Percentiles rank a stretch among this genome's conserved stretches.
Conservation (phyloP, 2,113 vertebrate genomes). For the rabbit (Oryctolagus cuniculus) region mOryCun1.1 NC_091433.1:71410501-71411000, state of each 20-base stretch:
- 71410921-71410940: background rate
- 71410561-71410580: background rate
- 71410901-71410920: background rate
- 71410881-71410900: background rate
- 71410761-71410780: background rate
- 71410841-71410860: background rate
- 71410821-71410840: background rate
- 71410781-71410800: background rate
- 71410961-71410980: background rate
- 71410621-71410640: background rate
- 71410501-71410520: background rate
- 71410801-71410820: background rate
- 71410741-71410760: background rate
- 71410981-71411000: background rate
- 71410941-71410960: background rate
- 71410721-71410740: background rate
- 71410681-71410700: background rate
- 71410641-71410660: background rate
- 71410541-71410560: background rate
- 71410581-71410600: background rate
- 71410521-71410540: constrained; percentile 2
- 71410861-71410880: background rate
- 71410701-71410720: background rate
- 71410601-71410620: background rate
- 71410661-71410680: background rate